Evolutionary conservation across 2,797 vertebrate species (phyloP).

Genomic region (Sebastes miniatus): DNA sequence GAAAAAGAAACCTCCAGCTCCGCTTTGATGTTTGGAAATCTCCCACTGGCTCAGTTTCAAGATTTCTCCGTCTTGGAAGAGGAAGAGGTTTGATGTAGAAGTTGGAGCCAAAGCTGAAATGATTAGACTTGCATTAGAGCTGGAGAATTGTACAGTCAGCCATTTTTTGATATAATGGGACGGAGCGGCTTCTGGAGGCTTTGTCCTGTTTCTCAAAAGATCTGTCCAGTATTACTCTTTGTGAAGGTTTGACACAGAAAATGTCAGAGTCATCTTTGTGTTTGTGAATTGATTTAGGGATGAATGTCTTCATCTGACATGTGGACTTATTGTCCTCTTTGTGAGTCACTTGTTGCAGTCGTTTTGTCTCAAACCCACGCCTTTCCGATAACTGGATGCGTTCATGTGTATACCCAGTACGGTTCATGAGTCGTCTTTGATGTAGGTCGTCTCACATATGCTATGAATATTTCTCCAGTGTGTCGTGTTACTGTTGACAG

Average conservation of each 20-base stretch:
- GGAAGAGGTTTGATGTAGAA: constrained; percentile 36
- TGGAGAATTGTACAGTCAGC: constrained; percentile 17
- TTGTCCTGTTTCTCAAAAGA: background rate
- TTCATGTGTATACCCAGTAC: background rate
- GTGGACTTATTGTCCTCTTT: background rate
- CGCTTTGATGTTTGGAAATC: constrained; percentile 59
- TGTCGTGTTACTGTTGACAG: background rate
- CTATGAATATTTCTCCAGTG: background rate
- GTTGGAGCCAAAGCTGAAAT: constrained; percentile 32
- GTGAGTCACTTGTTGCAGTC: background rate
- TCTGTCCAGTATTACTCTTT: background rate
- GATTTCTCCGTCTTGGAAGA: constrained; percentile 35
- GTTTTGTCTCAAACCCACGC: background rate
- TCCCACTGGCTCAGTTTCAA: constrained; percentile 49
- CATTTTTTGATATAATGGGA: constrained; percentile 17
- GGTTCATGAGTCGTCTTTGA: background rate
- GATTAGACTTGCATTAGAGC: constrained; percentile 19
- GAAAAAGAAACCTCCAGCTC: background rate
- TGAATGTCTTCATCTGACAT: background rate
- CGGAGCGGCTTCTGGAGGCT: background rate
- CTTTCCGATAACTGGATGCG: background rate
- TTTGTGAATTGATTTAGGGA: background rate
- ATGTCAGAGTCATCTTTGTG: background rate
- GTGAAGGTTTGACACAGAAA: background rate
- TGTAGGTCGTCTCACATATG: background rate